phyloP scores from a whole-genome alignment of 2,797 vertebrate genomes.

The Sphenopsis melanotis region DNA sequence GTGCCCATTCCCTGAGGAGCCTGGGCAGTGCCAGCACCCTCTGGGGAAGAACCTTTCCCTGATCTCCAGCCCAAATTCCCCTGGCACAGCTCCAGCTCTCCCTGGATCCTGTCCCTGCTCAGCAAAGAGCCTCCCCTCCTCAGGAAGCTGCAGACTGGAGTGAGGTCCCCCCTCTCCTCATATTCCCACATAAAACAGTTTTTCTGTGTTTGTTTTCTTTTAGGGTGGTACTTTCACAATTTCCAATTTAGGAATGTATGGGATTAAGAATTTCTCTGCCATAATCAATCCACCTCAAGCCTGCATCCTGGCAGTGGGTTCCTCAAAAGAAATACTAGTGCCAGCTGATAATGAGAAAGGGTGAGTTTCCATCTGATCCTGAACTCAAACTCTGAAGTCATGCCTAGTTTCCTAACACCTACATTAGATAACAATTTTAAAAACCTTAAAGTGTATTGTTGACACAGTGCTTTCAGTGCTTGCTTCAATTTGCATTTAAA shows the following conservation, averaged over 20 bases:
- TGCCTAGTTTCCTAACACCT: not conserved
- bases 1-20: not conserved
- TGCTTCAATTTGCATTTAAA: not conserved
- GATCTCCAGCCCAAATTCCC: rapidly evolving
- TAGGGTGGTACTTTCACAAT: conserved; percentile 98
- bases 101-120: not conserved
- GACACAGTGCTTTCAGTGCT: not conserved
- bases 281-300: conserved; percentile 98
- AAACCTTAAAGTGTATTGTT: not conserved
- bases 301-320: conserved; percentile 93
- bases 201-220: not conserved
- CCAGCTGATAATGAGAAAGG: conserved; percentile 95
- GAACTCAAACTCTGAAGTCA: not conserved
- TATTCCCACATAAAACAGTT: not conserved
- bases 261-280: conserved; percentile 96
- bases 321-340: conserved; percentile 88
- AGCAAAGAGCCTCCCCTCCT: not conserved
- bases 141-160: not conserved
- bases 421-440: not conserved
- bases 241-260: conserved; percentile 98
- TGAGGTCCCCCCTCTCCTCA: not conserved
- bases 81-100: not conserved
- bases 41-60: not conserved
- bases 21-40: not conserved
- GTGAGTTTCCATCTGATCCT: conserved; percentile 65